Evolutionary conservation across 2,113 vertebrate species (phyloP).

Genomic region (Phyllostomus discolor): DNA sequence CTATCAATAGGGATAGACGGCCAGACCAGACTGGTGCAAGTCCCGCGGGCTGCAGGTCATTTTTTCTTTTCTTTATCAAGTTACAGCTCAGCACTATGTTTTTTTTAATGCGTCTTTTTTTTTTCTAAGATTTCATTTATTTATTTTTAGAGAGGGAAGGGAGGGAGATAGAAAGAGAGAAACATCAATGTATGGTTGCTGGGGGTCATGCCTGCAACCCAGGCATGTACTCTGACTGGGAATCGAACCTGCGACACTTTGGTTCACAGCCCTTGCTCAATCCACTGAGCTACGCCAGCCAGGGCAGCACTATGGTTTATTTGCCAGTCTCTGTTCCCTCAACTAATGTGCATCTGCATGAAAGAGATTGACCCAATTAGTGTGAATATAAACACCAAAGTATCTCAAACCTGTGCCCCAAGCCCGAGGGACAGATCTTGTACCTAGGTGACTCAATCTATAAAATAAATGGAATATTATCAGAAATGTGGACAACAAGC

Average conservation of each 20-base stretch:
- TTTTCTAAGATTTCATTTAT: no score
- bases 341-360: background rate
- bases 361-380: background rate
- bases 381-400: background rate
- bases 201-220: no score
- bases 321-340: background rate
- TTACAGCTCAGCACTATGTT: background rate
- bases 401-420: background rate
- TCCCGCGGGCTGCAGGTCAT: background rate
- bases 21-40: background rate
- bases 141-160: no score
- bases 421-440: background rate
- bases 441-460: background rate
- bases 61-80: background rate
- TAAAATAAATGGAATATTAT: background rate
- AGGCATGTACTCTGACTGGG: no score
- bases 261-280: no score
- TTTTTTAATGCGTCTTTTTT: no score
- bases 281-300: no score
- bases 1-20: background rate
- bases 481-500: background rate
- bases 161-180: no score
- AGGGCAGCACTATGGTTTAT: background rate
- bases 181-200: no score
- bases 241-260: no score